A percentile compares a stretch with the other conserved stretches of the same genome.
Conservation (phyloP, 2,113 vertebrate genomes). For the Panurus biarmicus region DNA sequence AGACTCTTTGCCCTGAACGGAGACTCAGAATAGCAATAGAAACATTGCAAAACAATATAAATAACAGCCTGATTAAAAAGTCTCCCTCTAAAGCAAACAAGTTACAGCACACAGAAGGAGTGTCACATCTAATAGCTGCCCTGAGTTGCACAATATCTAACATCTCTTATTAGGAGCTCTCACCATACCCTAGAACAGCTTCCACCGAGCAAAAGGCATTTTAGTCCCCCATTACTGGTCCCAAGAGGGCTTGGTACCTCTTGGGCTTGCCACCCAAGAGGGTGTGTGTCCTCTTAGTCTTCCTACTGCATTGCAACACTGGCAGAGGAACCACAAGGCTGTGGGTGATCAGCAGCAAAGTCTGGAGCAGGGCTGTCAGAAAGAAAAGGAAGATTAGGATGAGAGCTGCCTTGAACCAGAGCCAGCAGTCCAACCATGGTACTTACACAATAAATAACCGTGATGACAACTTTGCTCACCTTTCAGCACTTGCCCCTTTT, state of each 20-base stretch:
- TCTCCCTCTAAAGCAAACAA: slow-evolving; percentile 18
- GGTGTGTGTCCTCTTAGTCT: accelerated
- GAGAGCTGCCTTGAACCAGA: background rate
- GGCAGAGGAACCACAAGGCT: background rate
- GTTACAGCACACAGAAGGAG: background rate
- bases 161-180: background rate
- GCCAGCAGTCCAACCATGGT: background rate
- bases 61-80: background rate
- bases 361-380: background rate
- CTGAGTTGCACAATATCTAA: background rate
- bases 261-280: too few relatives aligned
- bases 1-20: background rate
- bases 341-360: background rate
- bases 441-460: background rate
- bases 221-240: background rate
- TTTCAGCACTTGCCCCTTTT: slow-evolving; percentile 22
- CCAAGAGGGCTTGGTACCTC: background rate
- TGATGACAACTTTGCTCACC: background rate
- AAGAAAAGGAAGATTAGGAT: background rate
- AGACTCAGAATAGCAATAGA: background rate
- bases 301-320: background rate
- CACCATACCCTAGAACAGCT: background rate
- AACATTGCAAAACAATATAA: slow-evolving; percentile 9
- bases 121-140: background rate
- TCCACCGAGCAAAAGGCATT: background rate